phyloP scores from a whole-genome alignment of 2,888 invertebrate genomes.

The Andrena bicolor region DNA sequence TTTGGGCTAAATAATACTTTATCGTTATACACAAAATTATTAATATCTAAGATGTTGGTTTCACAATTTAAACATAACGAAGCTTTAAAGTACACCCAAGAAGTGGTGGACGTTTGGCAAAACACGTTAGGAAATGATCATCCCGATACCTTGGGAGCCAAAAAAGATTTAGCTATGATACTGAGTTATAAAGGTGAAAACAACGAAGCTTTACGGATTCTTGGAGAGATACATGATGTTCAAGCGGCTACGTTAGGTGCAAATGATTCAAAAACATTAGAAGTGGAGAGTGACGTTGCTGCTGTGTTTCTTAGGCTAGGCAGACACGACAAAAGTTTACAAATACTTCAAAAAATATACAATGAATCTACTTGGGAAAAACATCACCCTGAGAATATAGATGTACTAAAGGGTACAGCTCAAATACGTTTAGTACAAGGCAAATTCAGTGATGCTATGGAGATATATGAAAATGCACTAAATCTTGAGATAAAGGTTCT shows the following conservation, averaged over 20 bases:
- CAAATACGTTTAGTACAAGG: not conserved
- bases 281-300: no score
- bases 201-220: not conserved
- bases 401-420: not conserved
- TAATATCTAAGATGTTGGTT: no score
- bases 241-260: no score
- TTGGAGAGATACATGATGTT: no score
- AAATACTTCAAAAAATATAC: not conserved
- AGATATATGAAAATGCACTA: not conserved
- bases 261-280: no score
- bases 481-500: not conserved
- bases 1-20: not conserved
- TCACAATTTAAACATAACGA: no score
- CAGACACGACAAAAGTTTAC: not conserved
- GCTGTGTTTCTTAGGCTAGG: no score
- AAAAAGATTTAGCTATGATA: not conserved
- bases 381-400: not conserved
- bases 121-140: not conserved
- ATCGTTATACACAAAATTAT: no score
- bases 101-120: no score
- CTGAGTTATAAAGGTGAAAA: not conserved
- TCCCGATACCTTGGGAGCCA: not conserved
- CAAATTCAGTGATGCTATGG: not conserved
- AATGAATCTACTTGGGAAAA: not conserved
- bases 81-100: no score